These are phyloP conservation scores for Odontesthes bonariensis DNA, from an alignment of 2,113 vertebrate species.

Conservation along the genomic window DNA sequence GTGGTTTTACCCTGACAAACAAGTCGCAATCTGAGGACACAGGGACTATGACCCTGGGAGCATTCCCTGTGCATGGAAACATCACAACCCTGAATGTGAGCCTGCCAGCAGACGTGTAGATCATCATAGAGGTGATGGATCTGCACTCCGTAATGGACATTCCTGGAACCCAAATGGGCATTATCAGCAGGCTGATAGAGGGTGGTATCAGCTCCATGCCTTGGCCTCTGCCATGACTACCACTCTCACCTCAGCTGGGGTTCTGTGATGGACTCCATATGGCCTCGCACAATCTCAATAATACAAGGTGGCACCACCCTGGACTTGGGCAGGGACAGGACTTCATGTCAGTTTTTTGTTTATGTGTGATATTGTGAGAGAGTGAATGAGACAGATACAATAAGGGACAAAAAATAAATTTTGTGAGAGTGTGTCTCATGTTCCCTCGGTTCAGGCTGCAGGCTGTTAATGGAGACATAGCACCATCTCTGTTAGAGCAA, in stretches of 20 bases:
- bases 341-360: constrained; percentile 9
- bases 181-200: constrained; percentile 50
- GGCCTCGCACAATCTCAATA: constrained; percentile 46
- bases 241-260: constrained; percentile 57
- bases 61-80: constrained; percentile 7
- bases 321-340: constrained; percentile 23
- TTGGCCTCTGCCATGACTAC: constrained; percentile 41
- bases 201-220: constrained; percentile 41
- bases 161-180: constrained; percentile 43
- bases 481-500: constrained; percentile 28
- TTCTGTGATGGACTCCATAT: constrained; percentile 54
- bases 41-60: background rate
- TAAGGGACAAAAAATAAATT: background rate
- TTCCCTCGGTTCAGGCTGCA: constrained; percentile 32
- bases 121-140: constrained; percentile 23
- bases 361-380: background rate
- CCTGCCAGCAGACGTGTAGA: constrained; percentile 1
- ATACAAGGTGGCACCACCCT: constrained; percentile 43
- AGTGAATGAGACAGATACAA: constrained; percentile 3
- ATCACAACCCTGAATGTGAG: constrained; percentile 5
- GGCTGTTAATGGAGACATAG: constrained; percentile 49
- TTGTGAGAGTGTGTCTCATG: constrained; percentile 18
- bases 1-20: background rate
- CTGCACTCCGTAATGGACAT: constrained; percentile 41
- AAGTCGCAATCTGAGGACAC: background rate